phyloP scores from a whole-genome alignment of 2,888 invertebrate species.

The Hartigia nigra region DNA sequence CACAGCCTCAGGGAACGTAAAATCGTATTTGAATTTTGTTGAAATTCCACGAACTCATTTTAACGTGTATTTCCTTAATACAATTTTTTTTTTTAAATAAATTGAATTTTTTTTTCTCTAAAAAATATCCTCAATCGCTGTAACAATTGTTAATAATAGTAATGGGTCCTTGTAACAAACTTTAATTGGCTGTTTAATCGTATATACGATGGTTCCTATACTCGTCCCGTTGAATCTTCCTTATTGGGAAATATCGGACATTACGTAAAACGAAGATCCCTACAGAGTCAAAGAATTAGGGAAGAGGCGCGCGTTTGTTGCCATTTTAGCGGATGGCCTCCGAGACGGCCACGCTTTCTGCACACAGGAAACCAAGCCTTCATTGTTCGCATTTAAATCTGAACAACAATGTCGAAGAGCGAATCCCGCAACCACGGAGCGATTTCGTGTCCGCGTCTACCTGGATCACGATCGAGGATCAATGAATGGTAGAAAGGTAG shows the following conservation, averaged over 20 bases:
- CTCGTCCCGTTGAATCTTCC: background rate
- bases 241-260: background rate
- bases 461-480: conserved; percentile 20
- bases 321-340: conserved; percentile 46
- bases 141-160: background rate
- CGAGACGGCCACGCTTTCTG: conserved; percentile 47
- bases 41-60: conserved; percentile 7
- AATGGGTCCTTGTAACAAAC: no score
- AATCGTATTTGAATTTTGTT: conserved; percentile 1
- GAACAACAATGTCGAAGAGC: background rate
- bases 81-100: background rate
- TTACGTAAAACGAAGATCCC: background rate
- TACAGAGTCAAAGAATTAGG: conserved; percentile 5
- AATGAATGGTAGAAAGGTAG: background rate
- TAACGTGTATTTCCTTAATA: background rate
- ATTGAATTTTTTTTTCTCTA: background rate
- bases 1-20: conserved; percentile 22
- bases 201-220: background rate
- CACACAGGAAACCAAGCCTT: conserved; percentile 39
- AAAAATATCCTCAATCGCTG: background rate
- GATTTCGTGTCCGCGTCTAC: background rate
- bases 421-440: background rate
- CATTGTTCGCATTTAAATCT: conserved; percentile 23
- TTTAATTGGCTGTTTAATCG: background rate
- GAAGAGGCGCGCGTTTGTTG: conserved; percentile 31